Conservation (phyloP, 2,888 invertebrate genomes). For the Lordiphosa fenestrarum region DNA sequence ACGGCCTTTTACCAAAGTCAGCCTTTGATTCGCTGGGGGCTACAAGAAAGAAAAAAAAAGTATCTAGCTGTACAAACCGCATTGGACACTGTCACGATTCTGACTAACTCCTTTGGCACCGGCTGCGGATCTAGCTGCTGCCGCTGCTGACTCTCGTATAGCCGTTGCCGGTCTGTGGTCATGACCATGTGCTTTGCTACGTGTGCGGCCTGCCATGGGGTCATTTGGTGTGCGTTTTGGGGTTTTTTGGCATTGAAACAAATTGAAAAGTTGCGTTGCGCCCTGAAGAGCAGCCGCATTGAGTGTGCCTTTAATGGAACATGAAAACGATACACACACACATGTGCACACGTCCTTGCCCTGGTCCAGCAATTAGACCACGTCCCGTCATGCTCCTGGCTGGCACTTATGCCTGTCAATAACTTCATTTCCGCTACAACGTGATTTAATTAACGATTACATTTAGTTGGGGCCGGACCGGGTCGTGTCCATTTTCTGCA, state of each 20-base stretch:
- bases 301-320: constrained; percentile 2
- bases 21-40: too few relatives aligned
- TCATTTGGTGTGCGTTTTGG: constrained; percentile 8
- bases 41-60: too few relatives aligned
- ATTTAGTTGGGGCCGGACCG: constrained; percentile 13
- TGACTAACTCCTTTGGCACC: too few relatives aligned
- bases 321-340: neutral
- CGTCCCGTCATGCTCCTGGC: constrained; percentile 24
- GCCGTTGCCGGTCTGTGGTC: neutral
- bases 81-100: too few relatives aligned
- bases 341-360: constrained; percentile 14
- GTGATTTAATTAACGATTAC: constrained; percentile 73
- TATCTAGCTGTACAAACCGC: too few relatives aligned
- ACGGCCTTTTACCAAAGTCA: too few relatives aligned
- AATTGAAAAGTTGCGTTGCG: constrained; percentile 42
- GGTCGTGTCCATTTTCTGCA: constrained; percentile 5
- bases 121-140: too few relatives aligned
- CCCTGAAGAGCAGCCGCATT: constrained; percentile 16
- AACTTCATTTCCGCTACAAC: constrained; percentile 69
- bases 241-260: constrained; percentile 31
- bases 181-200: constrained; percentile 11
- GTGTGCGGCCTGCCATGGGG: constrained; percentile 17
- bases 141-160: too few relatives aligned
- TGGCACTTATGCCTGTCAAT: constrained; percentile 61
- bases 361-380: constrained; percentile 55